Percentiles rank a stretch among this genome's conserved stretches.
Evolutionary conservation across 2,113 vertebrate genomes (phyloP).

Genomic region (Pygoscelis antarcticus): DNA sequence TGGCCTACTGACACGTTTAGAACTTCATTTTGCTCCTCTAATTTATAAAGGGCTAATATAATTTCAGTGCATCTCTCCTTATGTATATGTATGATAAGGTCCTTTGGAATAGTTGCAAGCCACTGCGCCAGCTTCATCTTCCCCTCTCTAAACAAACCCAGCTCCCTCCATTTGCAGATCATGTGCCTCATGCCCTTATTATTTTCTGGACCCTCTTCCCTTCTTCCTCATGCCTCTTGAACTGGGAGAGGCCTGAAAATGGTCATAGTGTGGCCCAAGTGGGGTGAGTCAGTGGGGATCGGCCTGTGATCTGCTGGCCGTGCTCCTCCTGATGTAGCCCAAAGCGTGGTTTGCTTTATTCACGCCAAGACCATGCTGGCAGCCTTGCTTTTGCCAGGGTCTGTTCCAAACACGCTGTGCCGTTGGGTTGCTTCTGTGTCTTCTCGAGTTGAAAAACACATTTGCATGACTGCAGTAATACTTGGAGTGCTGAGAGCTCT

Average conservation of each 20-base stretch:
- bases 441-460: background rate
- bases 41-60: background rate
- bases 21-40: background rate
- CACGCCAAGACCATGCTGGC: rapidly evolving
- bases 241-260: background rate
- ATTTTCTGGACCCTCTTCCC: background rate
- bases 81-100: background rate
- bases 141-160: background rate
- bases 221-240: background rate
- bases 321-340: background rate
- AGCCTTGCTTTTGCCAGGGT: background rate
- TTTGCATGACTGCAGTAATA: background rate
- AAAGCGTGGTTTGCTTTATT: background rate
- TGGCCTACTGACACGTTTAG: background rate
- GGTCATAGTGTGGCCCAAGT: too few species aligned
- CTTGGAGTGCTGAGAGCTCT: background rate
- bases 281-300: background rate
- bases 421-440: background rate
- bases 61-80: background rate
- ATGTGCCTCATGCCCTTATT: rapidly evolving
- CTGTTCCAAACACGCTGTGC: background rate
- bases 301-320: rapidly evolving
- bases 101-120: background rate
- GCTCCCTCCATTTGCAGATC: background rate
- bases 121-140: background rate